Conservation (phyloP, 2,797 vertebrate species). For the Trematocara caparti region DNA sequence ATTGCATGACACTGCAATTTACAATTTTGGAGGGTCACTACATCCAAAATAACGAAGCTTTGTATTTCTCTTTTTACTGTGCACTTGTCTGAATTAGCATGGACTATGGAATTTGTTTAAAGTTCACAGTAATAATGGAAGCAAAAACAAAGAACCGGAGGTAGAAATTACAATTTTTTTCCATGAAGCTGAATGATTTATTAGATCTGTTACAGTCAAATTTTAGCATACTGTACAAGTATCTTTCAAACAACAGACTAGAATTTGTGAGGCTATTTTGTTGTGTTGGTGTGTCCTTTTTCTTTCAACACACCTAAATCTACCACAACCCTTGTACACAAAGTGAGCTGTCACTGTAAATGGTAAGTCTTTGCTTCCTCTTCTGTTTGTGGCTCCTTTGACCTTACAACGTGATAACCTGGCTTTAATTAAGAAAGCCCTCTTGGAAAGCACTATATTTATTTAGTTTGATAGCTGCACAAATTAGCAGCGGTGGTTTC, state of each 20-base stretch:
- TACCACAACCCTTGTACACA: not conserved
- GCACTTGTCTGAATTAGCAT: not conserved
- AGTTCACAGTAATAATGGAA: not conserved
- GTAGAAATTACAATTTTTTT: slow-evolving; percentile 10
- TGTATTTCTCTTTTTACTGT: not conserved
- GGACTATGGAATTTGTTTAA: not conserved
- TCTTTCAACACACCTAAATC: not conserved
- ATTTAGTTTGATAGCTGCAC: not conserved
- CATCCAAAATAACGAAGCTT: not conserved
- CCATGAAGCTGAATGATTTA: not conserved
- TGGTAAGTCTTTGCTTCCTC: not conserved
- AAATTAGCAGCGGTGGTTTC: slow-evolving; percentile 8
- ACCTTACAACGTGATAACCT: slow-evolving; percentile 13
- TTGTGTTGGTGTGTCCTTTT: not conserved
- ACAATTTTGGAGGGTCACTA: not conserved
- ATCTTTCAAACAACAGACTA: not conserved
- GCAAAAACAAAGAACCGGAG: slow-evolving; percentile 14
- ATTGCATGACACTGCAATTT: not conserved
- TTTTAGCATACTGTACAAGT: not conserved
- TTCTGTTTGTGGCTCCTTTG: not conserved
- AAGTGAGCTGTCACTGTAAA: not conserved
- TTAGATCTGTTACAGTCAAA: not conserved
- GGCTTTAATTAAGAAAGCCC: not conserved
- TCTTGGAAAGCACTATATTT: not conserved
- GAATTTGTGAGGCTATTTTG: not conserved